phyloP scores from a whole-genome alignment of 2,888 invertebrate genomes.

The Polylopha cassiicola region DNA sequence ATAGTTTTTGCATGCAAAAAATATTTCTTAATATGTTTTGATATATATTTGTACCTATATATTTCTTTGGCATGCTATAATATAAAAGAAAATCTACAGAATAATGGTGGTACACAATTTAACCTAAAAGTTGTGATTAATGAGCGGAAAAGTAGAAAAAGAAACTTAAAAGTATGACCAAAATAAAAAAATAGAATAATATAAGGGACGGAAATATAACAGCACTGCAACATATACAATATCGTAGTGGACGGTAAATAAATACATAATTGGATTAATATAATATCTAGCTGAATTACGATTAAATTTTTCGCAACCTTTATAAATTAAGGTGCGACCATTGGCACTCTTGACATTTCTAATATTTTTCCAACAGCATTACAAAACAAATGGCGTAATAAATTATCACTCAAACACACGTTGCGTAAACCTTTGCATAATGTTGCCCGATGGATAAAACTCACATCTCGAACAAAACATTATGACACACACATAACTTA shows the following conservation, averaged over 20 bases:
- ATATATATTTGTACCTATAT: slow-evolving; percentile 54
- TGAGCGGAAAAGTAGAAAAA: slow-evolving; percentile 17
- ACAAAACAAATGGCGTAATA: slow-evolving; percentile 11
- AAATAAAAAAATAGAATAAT: slow-evolving; percentile 41
- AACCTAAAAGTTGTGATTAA: slow-evolving; percentile 6
- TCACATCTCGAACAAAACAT: slow-evolving; percentile 10
- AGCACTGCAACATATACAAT: slow-evolving; percentile 6
- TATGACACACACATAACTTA: slow-evolving; percentile 2
- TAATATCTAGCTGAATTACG: too few species aligned
- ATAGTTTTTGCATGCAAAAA: slow-evolving; percentile 55
- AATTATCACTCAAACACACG: slow-evolving; percentile 18
- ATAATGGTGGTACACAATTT: slow-evolving; percentile 13
- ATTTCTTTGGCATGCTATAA: slow-evolving; percentile 60
- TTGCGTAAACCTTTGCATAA: slow-evolving; percentile 36
- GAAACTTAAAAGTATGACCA: slow-evolving; percentile 8
- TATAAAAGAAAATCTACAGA: slow-evolving; percentile 13
- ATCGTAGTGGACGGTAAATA: too few species aligned
- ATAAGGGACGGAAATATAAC: slow-evolving; percentile 44
- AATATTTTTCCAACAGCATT: slow-evolving; percentile 11
- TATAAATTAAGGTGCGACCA: slow-evolving; percentile 6
- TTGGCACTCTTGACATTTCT: slow-evolving; percentile 26
- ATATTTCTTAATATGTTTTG: slow-evolving; percentile 36
- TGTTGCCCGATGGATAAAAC: slow-evolving; percentile 8
- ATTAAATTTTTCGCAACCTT: slow-evolving; percentile 11
- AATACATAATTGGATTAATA: too few species aligned